phyloP scores from a whole-genome alignment of 2,797 vertebrate genomes.

The Pangasius krempfi region DNA sequence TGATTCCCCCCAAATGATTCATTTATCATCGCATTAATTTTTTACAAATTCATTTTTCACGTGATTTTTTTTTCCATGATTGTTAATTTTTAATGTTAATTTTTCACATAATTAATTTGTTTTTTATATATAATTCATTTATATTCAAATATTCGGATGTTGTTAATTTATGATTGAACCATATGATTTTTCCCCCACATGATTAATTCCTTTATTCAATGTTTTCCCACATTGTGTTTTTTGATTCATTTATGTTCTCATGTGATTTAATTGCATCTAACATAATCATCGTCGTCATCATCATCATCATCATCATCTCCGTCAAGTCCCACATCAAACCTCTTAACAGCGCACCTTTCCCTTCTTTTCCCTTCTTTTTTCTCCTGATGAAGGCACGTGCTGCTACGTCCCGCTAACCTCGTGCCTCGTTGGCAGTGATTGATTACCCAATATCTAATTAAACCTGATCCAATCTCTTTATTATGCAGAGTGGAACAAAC shows the following conservation, averaged over 20 bases:
- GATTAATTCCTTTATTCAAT: not conserved
- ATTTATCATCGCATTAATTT: not conserved
- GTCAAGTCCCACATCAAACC: conserved; percentile 29
- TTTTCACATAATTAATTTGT: not conserved
- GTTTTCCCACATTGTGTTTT: not conserved
- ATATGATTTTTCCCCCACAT: not conserved
- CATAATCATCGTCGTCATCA: conserved; percentile 49
- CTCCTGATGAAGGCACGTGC: conserved; percentile 74
- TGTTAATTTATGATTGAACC: too few relatives aligned
- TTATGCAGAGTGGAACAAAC: conserved; percentile 99
- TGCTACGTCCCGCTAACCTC: conserved; percentile 83
- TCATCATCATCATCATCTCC: conserved; percentile 46
- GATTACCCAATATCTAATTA: conserved; percentile 99
- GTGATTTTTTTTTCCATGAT: not conserved
- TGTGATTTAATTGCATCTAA: conserved; percentile 73
- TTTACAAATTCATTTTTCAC: not conserved
- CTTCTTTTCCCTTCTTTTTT: conserved; percentile 74
- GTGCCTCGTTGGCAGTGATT: conserved; percentile 99
- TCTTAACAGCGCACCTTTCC: conserved; percentile 73
- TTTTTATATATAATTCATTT: not conserved
- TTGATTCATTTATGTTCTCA: not conserved
- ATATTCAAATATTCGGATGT: not conserved
- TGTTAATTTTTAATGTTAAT: not conserved
- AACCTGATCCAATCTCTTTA: conserved; percentile 99
- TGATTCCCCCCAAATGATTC: not conserved